Evolutionary conservation across 2,888 invertebrate species (phyloP), one percentile per base, ranked within the genome.

Genomic region (Eristalis pertinax): DNA sequence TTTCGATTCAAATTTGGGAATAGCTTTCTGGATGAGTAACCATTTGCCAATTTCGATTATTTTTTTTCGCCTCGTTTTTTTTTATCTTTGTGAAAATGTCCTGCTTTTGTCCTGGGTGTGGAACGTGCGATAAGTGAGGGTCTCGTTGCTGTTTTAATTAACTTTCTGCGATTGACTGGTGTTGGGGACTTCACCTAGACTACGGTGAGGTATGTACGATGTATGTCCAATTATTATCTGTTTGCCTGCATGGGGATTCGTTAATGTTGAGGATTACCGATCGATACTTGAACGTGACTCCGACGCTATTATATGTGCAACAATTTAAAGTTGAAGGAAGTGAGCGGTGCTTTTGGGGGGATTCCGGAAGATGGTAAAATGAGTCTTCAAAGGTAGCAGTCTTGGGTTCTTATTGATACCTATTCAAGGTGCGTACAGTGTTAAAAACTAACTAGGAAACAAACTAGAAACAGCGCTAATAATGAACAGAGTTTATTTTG

Each of bases 1-100:
- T 0, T 32, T 50, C 60, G n/a, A 84, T 87, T 79, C 84, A 87
- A 76, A 79, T 83, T 69, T 79, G 74, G 62, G 79, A 87, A 87
- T 84, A 83, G 76, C 80, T 87, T 84, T 87, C 83, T 73, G 84
- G 50, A 79, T 84, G 84, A 73, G 80, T 73, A 84, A 80, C 84
- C 79, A 84, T 80, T 79, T 69, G 73, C 41, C 68, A 76, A 64
- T 79, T 84, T 68, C 26, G 58, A 87, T 80, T 84, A 43, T 76
- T 69, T 74, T 32, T 32, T 8, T 32, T 10, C 7, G 26, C 4
- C 4, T 26, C 26, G 26, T 26, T 32, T 4, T 2, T 74, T 65
- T 11, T 0, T 22, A 68, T 68, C 22, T n/a, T 79, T 80, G 19
- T 15, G 19, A 50, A 10, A 24, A 29, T 56, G 11, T 24, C 50